Conservation (phyloP, 2,113 vertebrate genomes). For the Pan troglodytes region NHGRI_mPanTro3-v2.1_pri NC_072420.2:31182501-31183000, state of each 20-base stretch:
- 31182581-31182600: neutral
- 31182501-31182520: neutral
- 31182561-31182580: neutral
- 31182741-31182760: neutral
- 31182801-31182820: neutral
- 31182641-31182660: neutral
- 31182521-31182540: neutral
- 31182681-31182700: neutral
- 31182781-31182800: neutral
- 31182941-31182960: neutral
- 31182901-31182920: neutral
- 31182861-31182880: neutral
- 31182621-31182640: fast-evolving
- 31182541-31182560: neutral
- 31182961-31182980: neutral
- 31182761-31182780: neutral
- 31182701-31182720: neutral
- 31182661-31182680: neutral
- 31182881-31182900: neutral
- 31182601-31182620: neutral
- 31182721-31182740: neutral
- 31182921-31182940: neutral
- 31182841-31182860: neutral
- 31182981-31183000: neutral
- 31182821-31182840: neutral